These are phyloP conservation scores for Pelecanus crispus DNA, from an alignment of 2,113 vertebrate species.

Conservation along the genomic window DNA sequence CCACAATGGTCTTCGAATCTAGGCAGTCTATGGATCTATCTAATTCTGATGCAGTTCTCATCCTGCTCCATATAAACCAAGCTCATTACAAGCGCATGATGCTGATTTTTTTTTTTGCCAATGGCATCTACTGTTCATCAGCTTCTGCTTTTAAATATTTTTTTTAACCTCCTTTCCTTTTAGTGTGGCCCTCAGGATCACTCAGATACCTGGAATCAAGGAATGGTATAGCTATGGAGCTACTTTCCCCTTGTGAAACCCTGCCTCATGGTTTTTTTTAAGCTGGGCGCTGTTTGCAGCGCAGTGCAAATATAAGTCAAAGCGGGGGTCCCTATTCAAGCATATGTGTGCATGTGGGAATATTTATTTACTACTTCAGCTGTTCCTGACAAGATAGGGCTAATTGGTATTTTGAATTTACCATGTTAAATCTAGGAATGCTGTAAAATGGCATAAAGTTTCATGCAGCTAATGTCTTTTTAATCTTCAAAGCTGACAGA, in stretches of 20 bases:
- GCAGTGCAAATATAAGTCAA: not conserved
- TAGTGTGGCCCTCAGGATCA: not conserved
- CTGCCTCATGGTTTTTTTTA: not conserved
- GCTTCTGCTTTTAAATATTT: not conserved
- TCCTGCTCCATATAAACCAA: not conserved
- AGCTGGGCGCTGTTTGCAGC: not conserved
- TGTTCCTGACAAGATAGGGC: not conserved
- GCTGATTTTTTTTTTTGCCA: not conserved
- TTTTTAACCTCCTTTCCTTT: not conserved
- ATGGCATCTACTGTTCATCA: not conserved
- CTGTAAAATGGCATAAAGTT: not conserved
- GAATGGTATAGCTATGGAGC: not conserved
- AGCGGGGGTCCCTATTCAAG: not conserved
- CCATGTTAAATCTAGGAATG: not conserved
- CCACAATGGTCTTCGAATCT: not conserved
- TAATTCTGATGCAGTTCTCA: conserved; percentile 19
- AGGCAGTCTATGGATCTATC: not conserved
- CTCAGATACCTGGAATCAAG: not conserved
- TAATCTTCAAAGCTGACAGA: not conserved
- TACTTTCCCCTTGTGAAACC: not conserved
- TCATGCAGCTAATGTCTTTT: not conserved
- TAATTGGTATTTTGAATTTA: not conserved
- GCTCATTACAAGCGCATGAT: not conserved
- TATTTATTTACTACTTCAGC: not conserved
- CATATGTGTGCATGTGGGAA: accelerated